A percentile compares a stretch with the other conserved stretches of the same genome.
Conservation (phyloP, 2,113 vertebrate genomes). For the Podarcis muralis region DNA sequence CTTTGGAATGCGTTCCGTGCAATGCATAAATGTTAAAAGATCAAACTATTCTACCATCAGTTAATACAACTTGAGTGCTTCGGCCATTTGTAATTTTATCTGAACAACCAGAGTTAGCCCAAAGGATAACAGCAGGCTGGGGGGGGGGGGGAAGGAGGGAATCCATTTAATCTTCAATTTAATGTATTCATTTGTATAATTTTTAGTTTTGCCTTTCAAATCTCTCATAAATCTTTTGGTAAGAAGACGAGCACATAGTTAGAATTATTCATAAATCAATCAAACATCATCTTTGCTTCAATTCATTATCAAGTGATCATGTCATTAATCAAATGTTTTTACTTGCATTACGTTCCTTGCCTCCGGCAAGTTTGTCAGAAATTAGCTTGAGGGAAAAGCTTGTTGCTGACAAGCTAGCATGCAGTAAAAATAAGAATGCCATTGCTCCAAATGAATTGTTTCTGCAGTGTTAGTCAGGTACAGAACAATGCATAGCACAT, state of each 20-base stretch:
- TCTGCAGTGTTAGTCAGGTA: not conserved
- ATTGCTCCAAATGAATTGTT: constrained; percentile 1
- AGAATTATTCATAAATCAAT: constrained; percentile 57
- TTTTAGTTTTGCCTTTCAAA: constrained; percentile 65
- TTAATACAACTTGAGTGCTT: not conserved
- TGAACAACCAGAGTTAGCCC: constrained; percentile 6
- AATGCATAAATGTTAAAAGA: not conserved
- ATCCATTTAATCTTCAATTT: constrained; percentile 52
- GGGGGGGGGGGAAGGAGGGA: not conserved
- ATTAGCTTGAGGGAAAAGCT: not conserved
- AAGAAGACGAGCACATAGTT: constrained; percentile 21
- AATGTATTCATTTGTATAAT: constrained; percentile 64
- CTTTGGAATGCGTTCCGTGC: not conserved
- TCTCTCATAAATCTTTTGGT: constrained; percentile 33
- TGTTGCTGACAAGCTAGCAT: constrained; percentile 16
- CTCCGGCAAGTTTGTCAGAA: not conserved
- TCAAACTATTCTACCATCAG: not conserved
- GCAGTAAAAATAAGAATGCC: constrained; percentile 16
- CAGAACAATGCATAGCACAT: not conserved
- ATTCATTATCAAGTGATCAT: constrained; percentile 37
- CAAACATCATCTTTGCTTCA: constrained; percentile 50
- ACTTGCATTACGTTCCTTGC: constrained; percentile 26
- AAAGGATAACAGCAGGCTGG: not conserved
- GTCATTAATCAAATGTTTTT: constrained; percentile 43
- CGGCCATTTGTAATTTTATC: constrained; percentile 9